Conservation (phyloP, 2,888 invertebrate species). For the Acleris emargana region DNA sequence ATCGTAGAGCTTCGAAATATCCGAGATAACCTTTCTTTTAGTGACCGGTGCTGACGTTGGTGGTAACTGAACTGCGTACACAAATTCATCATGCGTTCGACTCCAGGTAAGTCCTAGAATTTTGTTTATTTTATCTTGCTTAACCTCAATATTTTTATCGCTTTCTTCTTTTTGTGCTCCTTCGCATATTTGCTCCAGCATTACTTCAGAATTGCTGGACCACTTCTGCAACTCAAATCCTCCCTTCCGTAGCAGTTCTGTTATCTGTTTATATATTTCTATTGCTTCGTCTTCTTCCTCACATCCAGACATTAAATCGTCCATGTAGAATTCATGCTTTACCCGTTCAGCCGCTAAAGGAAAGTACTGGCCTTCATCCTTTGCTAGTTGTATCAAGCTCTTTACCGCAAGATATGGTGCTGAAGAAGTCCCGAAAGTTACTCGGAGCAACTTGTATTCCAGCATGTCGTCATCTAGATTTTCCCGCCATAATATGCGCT, state of each 20-base stretch:
- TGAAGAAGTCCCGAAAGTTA: constrained; percentile 40
- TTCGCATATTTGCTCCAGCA: constrained; percentile 9
- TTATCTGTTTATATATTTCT: constrained; percentile 6
- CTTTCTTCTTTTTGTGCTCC: constrained; percentile 2
- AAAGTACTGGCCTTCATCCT: constrained; percentile 33
- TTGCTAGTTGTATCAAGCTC: constrained; percentile 28
- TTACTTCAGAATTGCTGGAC: constrained; percentile 18
- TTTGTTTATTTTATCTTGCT: constrained; percentile 10
- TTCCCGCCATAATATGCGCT: constrained; percentile 40
- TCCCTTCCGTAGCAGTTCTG: constrained; percentile 2
- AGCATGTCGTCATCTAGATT: constrained; percentile 15
- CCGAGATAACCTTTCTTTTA: constrained; percentile 28
- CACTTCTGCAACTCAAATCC: constrained; percentile 31
- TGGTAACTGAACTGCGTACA: constrained; percentile 2
- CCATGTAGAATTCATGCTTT: constrained; percentile 22
- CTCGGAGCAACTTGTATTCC: constrained; percentile 32
- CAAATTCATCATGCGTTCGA: constrained; percentile 11
- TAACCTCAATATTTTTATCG: constrained; percentile 5
- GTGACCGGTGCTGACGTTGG: constrained; percentile 1
- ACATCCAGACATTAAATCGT: constrained; percentile 25
- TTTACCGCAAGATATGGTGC: constrained; percentile 40
- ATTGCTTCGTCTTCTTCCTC: constrained; percentile 17
- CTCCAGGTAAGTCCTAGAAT: constrained; percentile 28
- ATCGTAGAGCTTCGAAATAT: constrained; percentile 33
- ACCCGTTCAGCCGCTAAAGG: constrained; percentile 5